Evolutionary conservation across 64 coral and sea anemone genomes (phyloP).

Genomic region (Pocillopora damicornis): DNA sequence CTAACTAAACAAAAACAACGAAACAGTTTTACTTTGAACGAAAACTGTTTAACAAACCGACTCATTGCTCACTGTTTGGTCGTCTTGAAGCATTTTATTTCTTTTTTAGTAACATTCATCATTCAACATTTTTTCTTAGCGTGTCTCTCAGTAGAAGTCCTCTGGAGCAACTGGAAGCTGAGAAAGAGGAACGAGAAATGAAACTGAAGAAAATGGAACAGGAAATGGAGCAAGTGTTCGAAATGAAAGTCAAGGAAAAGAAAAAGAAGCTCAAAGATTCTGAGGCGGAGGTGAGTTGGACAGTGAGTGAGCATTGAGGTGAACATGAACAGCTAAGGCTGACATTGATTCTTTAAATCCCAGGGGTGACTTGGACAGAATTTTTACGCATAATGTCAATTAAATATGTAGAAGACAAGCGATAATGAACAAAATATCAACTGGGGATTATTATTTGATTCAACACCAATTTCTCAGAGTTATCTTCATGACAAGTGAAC

Average conservation of each 20-base stretch:
- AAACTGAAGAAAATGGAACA: slow-evolving; percentile 97
- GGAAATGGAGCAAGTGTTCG: slow-evolving; percentile 99
- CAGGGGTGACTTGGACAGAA: too few relatives aligned
- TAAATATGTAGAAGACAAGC: too few relatives aligned
- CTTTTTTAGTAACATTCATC: background rate
- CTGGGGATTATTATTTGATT: background rate
- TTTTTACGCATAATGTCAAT: too few relatives aligned
- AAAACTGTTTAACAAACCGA: too few relatives aligned
- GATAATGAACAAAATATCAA: too few relatives aligned
- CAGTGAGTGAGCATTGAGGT: background rate
- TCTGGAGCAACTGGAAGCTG: slow-evolving; percentile 87
- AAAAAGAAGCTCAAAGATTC: slow-evolving; percentile 98
- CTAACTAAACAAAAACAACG: too few relatives aligned
- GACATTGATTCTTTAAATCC: background rate
- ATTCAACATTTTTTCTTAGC: slow-evolving; percentile 37
- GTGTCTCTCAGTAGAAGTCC: slow-evolving; percentile 87
- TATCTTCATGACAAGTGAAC: too few relatives aligned
- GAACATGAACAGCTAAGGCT: background rate
- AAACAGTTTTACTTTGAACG: too few relatives aligned
- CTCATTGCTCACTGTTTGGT: too few relatives aligned
- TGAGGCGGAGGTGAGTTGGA: slow-evolving; percentile 72
- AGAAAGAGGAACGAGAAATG: slow-evolving; percentile 87
- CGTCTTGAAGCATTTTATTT: background rate
- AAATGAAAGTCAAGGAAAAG: slow-evolving; percentile 99
- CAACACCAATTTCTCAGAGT: too few relatives aligned